These are phyloP conservation scores for Novumbra hubbsi DNA, from an alignment of 2,797 vertebrate genomes.

Conservation along the genomic window DNA sequence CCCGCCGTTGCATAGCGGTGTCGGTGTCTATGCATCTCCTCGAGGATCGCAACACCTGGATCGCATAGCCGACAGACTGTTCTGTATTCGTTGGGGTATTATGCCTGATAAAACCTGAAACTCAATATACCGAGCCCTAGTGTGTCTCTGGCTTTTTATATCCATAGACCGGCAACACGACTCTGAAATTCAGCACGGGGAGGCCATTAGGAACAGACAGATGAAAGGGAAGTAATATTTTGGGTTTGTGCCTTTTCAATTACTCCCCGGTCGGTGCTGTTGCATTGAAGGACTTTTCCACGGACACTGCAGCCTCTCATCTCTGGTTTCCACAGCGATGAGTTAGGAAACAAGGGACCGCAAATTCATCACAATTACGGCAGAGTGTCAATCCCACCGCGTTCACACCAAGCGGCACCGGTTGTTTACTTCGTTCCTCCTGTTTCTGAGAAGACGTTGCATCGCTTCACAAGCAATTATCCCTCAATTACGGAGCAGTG, in stretches of 20 bases:
- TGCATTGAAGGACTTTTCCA: conserved; percentile 13
- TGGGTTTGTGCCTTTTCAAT: conserved; percentile 44
- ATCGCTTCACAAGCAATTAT: conserved; percentile 74
- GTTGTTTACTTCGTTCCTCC: conserved; percentile 68
- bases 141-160: no score
- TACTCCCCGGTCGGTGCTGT: conserved; percentile 24
- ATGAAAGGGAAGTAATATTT: conserved; percentile 26
- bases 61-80: no score
- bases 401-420: conserved; percentile 44
- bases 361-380: conserved; percentile 74
- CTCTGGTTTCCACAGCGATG: conserved; percentile 53
- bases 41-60: no score
- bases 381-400: conserved; percentile 56
- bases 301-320: conserved; percentile 43
- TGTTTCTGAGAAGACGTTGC: conserved; percentile 60
- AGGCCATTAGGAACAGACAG: conserved; percentile 8
- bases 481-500: conserved; percentile 68
- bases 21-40: no score
- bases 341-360: conserved; percentile 50
- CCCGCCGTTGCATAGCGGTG: no score
- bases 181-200: conserved; percentile 4
- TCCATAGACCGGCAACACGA: background rate
- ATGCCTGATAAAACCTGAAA: no score
- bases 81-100: no score
- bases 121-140: background rate